Evolutionary conservation across 1,140 invertebrate genomes (phyloP), one percentile per base, ranked within the genome.

Genomic region (Spodoptera litura): DNA sequence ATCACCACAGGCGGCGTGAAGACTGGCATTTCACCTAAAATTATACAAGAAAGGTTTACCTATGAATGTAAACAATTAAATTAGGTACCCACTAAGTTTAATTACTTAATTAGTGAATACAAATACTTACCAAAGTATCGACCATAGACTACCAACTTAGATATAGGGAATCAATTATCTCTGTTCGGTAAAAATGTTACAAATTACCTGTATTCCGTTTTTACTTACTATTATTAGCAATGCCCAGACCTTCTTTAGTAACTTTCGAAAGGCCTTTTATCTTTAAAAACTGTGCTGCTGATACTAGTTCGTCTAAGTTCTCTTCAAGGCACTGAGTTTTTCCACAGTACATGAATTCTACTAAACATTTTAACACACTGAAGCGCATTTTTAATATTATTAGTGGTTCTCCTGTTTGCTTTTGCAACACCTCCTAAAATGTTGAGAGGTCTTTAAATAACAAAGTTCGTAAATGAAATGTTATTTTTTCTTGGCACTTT

Each of bases 281-380:
- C 76, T 94, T 94, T 25, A 94, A 79, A 79, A 94, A 94, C 53
- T 94, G 92, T 13, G 93, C 93, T 3, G 93, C 93, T 35, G 93
- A 91, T 4, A 94, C 91, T 56, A 94, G 77, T 81, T 94, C 93
- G 56, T 93, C 93, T 53, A 94, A 87, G 78, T 94, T 90, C 79
- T 94, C 93, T 85, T 94, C 91, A 12, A 92, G 84, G 72, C 93
- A 94, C 72, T 93, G 91, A 13, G 93, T 94, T 88, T 93, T 93
- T 1, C 93, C 93, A 64, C 93, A 94, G 79, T 94, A 94, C 92
- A 94, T 94, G 79, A 93, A 94, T 78, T 94, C 93, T 15, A 94
- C 91, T 2, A 93, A 81, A 25, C 86, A 94, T 81, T 94, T 94
- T 8, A 94, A 84, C 0, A 94, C 93, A 79, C 89, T 89, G 73